Base-by-base conservation (phyloP, 2,888 invertebrate species). In the Thysanoteuthis rhombus region DNA sequence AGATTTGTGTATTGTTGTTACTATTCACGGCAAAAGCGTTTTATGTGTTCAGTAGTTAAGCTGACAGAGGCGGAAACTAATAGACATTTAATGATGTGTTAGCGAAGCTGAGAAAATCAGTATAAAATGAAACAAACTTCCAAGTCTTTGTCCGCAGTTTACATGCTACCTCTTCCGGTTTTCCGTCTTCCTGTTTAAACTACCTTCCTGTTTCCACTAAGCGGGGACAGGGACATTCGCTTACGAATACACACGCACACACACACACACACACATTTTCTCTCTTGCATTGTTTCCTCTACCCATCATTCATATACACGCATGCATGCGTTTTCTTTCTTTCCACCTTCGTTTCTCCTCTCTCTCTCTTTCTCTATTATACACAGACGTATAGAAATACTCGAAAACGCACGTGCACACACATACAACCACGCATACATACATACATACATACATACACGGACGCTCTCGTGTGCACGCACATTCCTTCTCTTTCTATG, bases 121-220 rank as follows among this genome's bases (percentile, higher is more conserved):
- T 75, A 36, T n/a, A 75, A 75, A 75, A 75, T 36, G 75, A n/a
- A n/a, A 75, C 75, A 36, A 36, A 36, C n/a, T 75, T 75, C 58
- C 6, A 12, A 75, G 75, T 75, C n/a, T 25, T 75, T 75, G 75
- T 75, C 75, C n/a, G n/a, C 75, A 36, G n/a, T 75, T 75, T 75
- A 36, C 75, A 75, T n/a, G n/a, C n/a, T 36, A n/a, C 75, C n/a
- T 36, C 75, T 75, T 75, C 75, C 75, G 75, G 75, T 25, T 75
- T 75, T 75, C 75, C 75, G 75, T 75, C 75, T 75, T 75, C 75
- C 75, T 75, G 75, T 75, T 75, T 75, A 12, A 19, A n/a, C 25
- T 19, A 75, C n/a, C 75, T 75, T 75, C 75, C 75, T 75, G 75
- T 75, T n/a, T 75, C 75, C 75, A 75, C n/a, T 75, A n/a, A 75